Evolutionary conservation across 2,113 vertebrate species (phyloP), one percentile per base, ranked within the genome.

Genomic region (Pseudopipra pipra): DNA sequence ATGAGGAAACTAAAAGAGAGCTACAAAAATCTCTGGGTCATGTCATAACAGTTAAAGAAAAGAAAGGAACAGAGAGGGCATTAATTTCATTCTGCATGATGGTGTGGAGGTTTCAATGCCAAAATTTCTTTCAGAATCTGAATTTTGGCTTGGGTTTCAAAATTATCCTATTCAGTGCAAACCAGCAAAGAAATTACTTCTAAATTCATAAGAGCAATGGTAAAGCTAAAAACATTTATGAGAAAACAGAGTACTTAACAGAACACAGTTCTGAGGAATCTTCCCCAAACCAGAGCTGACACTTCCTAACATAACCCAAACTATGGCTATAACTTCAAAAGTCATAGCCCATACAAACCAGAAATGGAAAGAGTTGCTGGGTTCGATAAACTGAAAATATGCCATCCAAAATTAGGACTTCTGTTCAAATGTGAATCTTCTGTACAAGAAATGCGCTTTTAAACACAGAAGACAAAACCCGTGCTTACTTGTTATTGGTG

Each of bases 401-500:
- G 30, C 8, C 70, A 59, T 2, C 5, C 30, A 72, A 78, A 96
- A 61, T 39, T 5, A 63, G 13, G 43, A 77, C 18, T 75, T 20
- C 52, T 46, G 56, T 30, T 35, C 63, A 51, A 3, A 35, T 19
- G 24, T 35, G 62, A 44, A 65, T n/a, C 9, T 89, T 65, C 20
- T 17, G 65, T n/a, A 79, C 1, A 18, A 82, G 18, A 63, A 95
- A 93, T 11, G 44, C 47, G 28, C 35, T 82, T 73, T 84, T 33
- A 41, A 54, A 37, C 27, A 22, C 70, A 85, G 49, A 39, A 81
- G 83, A 30, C 15, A 47, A 83, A 91, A 84, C 52, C 28, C 1
- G 9, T 12, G 35, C 99, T 99, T 98, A 99, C 99, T 99, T 99
- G 98, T 99, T 99, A 91, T 98, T 99, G 91, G 98, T 97, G 37